phyloP scores from a whole-genome alignment of 1,140 invertebrate genomes.

The roundworm (Caenorhabditis elegans) region WBcel235 BX284603.4:3288001-3288500 shows the following conservation, averaged over 20 bases:
- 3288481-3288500: no score
- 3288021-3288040: slow-evolving; percentile 44
- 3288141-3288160: slow-evolving; percentile 33
- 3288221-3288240: slow-evolving; percentile 34
- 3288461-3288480: no score
- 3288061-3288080: background rate
- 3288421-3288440: no score
- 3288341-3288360: background rate
- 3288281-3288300: slow-evolving; percentile 44
- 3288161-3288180: background rate
- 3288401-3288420: no score
- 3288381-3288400: no score
- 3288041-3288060: slow-evolving; percentile 27
- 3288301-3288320: slow-evolving; percentile 37
- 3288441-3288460: no score
- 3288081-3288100: background rate
- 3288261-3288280: slow-evolving; percentile 45
- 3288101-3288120: slow-evolving; percentile 22
- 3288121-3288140: slow-evolving; percentile 21
- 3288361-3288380: no score
- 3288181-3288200: background rate
- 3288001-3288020: background rate
- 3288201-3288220: slow-evolving; percentile 34
- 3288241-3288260: slow-evolving; percentile 1
- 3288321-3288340: background rate